Evolutionary conservation across 2,888 invertebrate species (phyloP), one percentile per base, ranked within the genome.

Genomic region (Diplolepis rosae): DNA sequence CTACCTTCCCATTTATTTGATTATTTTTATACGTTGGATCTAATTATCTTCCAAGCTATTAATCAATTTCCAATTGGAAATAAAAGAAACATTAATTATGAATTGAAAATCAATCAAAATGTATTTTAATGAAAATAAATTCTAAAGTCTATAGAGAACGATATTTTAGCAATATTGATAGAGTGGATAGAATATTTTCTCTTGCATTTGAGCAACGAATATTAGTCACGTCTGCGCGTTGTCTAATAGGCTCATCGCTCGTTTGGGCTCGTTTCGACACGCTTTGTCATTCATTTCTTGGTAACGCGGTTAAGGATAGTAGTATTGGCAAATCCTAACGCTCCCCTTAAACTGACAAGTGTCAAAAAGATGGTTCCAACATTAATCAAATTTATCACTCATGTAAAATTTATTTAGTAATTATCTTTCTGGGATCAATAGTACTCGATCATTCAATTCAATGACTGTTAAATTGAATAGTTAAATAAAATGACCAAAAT

Each of bases 231-330:
- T 61, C 39, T 39, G 61, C 61, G 39, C 39, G 13, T 27, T 42
- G 11, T 13, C 2, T 11, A 54, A 61, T 39, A 42, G 61, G 61
- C 39, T 61, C 61, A 61, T 61, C 39, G 39, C 61, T 61, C 35
- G 22, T 48, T 48, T 48, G 18, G 15, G 39, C 61, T 61, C 35
- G 22, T 48, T 48, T 48, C 48, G 15, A 22, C 22, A 48, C 48
- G 39, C 39, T 61, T 61, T 61, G 61, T 61, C 61, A 61, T 61
- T 61, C 61, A 61, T 61, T 61, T 61, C 61, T 61, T 39, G 61
- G 61, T 42, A 61, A 39, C 7, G 24, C 9, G 27, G 56, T 61
- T 61, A 24, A 3, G 35, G 15, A 32, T 15, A 54, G 32, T 32
- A 32, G 13, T 61, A 61, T 61, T 61, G 61, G 61, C 39, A 61